Conservation (phyloP, 2,113 vertebrate genomes). For the Rhinoptilus africanus region DNA sequence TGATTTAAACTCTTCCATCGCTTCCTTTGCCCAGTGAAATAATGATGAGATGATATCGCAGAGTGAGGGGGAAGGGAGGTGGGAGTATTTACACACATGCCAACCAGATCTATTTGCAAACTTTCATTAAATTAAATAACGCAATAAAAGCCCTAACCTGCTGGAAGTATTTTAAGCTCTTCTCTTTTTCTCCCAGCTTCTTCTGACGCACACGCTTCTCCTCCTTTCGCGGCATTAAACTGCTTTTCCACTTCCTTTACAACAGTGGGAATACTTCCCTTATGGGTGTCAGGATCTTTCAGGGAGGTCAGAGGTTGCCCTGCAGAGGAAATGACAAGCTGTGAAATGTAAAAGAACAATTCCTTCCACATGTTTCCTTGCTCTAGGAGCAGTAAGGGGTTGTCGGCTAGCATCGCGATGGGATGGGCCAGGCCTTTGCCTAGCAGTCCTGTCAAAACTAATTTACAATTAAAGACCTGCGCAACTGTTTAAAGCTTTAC, state of each 20-base stretch:
- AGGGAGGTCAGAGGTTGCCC: constrained; percentile 91
- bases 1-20: constrained; percentile 48
- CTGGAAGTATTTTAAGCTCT: constrained; percentile 83
- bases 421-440: constrained; percentile 86
- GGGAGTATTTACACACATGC: not conserved
- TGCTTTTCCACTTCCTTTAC: constrained; percentile 78
- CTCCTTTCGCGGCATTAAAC: constrained; percentile 78
- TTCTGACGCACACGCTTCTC: constrained; percentile 71
- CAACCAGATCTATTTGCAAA: not conserved
- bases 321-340: constrained; percentile 99
- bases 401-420: constrained; percentile 85
- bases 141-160: constrained; percentile 72
- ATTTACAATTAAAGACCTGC: constrained; percentile 88
- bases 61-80: not conserved
- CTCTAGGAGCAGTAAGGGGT: constrained; percentile 85
- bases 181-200: constrained; percentile 72
- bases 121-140: not conserved
- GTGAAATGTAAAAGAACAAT: constrained; percentile 99
- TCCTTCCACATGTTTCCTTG: constrained; percentile 96
- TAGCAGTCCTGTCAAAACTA: constrained; percentile 90
- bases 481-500: constrained; percentile 88
- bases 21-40: constrained; percentile 46
- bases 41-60: constrained; percentile 3
- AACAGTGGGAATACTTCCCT: constrained; percentile 91
- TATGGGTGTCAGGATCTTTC: constrained; percentile 88